Evolutionary conservation across 2,113 vertebrate species (phyloP), one percentile per base, ranked within the genome.

Genomic region (Trogon surrucura): DNA sequence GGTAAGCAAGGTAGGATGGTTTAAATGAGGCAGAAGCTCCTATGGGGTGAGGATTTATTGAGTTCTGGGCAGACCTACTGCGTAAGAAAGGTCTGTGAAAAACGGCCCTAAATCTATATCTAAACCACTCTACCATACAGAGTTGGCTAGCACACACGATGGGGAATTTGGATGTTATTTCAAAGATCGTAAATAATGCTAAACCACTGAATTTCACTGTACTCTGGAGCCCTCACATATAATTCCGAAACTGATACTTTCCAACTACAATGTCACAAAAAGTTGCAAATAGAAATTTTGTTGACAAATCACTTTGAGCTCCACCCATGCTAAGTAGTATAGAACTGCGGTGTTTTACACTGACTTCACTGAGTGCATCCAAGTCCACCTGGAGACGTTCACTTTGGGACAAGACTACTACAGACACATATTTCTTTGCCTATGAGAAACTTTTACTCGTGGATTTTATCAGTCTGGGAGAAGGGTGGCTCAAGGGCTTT

Each of bases 1-100:
- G 19, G 41, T 34, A 32, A 84, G 18, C 32, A 0, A 32, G 36
- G n/a, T 27, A 26, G 48, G 44, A 26, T 47, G 38, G 7, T 74
- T 79, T 78, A 57, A 83, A 45, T 36, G 45, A 48, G 30, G 41
- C 34, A 51, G 72, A 85, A 90, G 29, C 16, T 77, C 6, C 12
- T 8, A 7, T 0, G 1, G 4, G 32, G 47, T 1, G 0, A 85
- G 30, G 30, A 34, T 50, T 20, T 47, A 13, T 2, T 47, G 79
- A 56, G 7, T 70, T 91, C 91, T 44, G 48, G 26, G 17, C 56
- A 78, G 67, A 70, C 10, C 5, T 47, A 1, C 20, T 27, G 13
- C 45, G 2, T 67, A 75, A 79, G 26, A 70, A 86, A 66, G 7
- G 13, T 50, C 32, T 79, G 13, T 85, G 67, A 53, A 71, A 81